Base-by-base conservation (phyloP, 2,888 invertebrate species). In the Abrostola tripartita region DNA sequence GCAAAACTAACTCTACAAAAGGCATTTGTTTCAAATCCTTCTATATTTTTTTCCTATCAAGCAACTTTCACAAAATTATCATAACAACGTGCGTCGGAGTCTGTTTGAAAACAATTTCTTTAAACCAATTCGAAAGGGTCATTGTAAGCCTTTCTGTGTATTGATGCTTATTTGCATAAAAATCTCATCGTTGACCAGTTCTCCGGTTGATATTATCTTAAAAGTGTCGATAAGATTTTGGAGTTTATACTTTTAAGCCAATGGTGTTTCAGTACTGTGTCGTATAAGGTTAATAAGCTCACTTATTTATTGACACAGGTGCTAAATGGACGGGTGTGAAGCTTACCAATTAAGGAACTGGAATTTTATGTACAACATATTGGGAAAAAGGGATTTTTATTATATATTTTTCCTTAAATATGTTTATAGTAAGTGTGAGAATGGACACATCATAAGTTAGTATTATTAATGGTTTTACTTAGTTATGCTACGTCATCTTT, bases 31-130 rank as follows among this genome's bases (percentile, higher is more conserved):
- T 61, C 55, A 65, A 57, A 54, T 56, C 53, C 58, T 71, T 71
- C 68, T 52, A 52, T 41, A 71, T 37, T 63, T 76, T 71, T 75
- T 78, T 67, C 52, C 52, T 8, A 44, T 47, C 50, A 7, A 24
- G 24, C 58, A 83, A 86, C 92, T 92, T 91, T 91, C 91, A 86
- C 89, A 79, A 85, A 82, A 90, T 92, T 91, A 90, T 66, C 91
- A 92, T 92, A 88, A 92, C 87, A 92, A 90, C 70, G 58, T 56
- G 35, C 44, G 56, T 60, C 61, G 66, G 71, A 74, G 74, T 71
- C 74, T 82, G 84, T 88, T 82, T 85, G 79, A 74, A 88, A 90
- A 90, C 88, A 88, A 81, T 83, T 76, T 78, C 82, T 88, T 88
- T 86, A 74, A 76, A 79, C 75, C 78, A 83, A 86, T 82, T 85